These are phyloP conservation scores for Leptoclinus maculatus DNA, from an alignment of 2,797 vertebrate genomes.

Conservation along the genomic window DNA sequence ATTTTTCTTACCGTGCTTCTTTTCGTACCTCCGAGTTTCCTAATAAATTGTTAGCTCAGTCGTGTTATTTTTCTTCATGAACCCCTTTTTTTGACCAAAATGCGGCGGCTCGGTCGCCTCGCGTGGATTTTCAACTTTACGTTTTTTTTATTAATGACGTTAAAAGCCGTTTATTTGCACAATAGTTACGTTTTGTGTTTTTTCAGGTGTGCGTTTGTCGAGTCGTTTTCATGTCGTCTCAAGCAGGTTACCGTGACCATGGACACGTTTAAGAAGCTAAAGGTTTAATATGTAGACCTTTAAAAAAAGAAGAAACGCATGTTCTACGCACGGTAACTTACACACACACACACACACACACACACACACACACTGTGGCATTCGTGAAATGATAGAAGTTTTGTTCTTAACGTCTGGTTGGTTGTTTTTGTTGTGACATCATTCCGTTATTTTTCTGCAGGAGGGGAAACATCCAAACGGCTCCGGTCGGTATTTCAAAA, in stretches of 20 bases:
- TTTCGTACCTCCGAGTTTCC: conserved; percentile 91
- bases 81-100: conserved; percentile 70
- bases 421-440: conserved; percentile 39
- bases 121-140: conserved; percentile 18
- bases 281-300: neutral
- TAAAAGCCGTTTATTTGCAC: conserved; percentile 62
- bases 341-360: neutral
- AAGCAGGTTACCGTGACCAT: neutral
- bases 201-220: conserved; percentile 38
- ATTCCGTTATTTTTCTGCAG: conserved; percentile 34
- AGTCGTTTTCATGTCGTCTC: conserved; percentile 13
- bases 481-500: conserved; percentile 50
- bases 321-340: neutral
- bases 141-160: conserved; percentile 12
- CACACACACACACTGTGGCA: conserved; percentile 7
- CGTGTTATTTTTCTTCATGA: conserved; percentile 86
- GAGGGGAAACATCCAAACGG: neutral
- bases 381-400: conserved; percentile 38
- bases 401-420: conserved; percentile 29
- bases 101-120: conserved; percentile 67
- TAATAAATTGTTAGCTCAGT: conserved; percentile 90
- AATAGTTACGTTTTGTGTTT: conserved; percentile 43
- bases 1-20: conserved; percentile 97
- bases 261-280: conserved; percentile 15
- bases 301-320: neutral